phyloP scores from a whole-genome alignment of 2,888 invertebrate species.

The Nomada fabriciana region DNA sequence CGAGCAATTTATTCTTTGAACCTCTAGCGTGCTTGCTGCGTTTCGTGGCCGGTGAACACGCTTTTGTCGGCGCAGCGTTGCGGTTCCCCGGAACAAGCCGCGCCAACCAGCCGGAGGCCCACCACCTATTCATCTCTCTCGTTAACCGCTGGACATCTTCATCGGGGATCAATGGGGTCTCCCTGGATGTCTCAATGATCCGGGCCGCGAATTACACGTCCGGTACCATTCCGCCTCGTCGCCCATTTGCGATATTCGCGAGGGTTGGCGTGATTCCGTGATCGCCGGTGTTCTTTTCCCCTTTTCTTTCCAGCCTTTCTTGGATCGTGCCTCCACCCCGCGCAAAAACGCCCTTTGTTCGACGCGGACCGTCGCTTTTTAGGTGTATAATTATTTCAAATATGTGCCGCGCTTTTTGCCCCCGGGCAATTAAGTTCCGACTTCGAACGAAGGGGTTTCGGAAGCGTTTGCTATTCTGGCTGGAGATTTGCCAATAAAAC shows the following conservation, averaged over 20 bases:
- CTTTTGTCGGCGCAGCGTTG: slow-evolving; percentile 49
- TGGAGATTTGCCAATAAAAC: too few species aligned
- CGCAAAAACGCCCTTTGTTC: slow-evolving; percentile 23
- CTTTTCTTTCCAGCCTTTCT: not conserved
- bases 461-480: too few species aligned
- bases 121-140: slow-evolving; percentile 64
- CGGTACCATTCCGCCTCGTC: slow-evolving; percentile 1
- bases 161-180: slow-evolving; percentile 62
- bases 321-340: not conserved
- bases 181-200: slow-evolving; percentile 62
- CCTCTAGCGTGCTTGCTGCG: slow-evolving; percentile 38
- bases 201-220: slow-evolving; percentile 51
- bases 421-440: slow-evolving; percentile 18
- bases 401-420: slow-evolving; percentile 15
- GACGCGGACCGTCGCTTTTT: slow-evolving; percentile 29
- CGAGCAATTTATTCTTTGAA: slow-evolving; percentile 67
- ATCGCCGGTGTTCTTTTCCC: not conserved
- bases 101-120: slow-evolving; percentile 42
- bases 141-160: slow-evolving; percentile 69
- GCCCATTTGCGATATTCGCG: slow-evolving; percentile 9
- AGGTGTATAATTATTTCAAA: slow-evolving; percentile 19
- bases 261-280: slow-evolving; percentile 45
- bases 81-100: slow-evolving; percentile 54
- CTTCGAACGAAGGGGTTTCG: too few species aligned
- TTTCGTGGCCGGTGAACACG: slow-evolving; percentile 47